A percentile compares a stretch with the other conserved stretches of the same genome.
These are phyloP conservation scores for Oasisia sp. DNA, from an alignment of 2,888 invertebrate genomes.

Conservation along the genomic window DNA sequence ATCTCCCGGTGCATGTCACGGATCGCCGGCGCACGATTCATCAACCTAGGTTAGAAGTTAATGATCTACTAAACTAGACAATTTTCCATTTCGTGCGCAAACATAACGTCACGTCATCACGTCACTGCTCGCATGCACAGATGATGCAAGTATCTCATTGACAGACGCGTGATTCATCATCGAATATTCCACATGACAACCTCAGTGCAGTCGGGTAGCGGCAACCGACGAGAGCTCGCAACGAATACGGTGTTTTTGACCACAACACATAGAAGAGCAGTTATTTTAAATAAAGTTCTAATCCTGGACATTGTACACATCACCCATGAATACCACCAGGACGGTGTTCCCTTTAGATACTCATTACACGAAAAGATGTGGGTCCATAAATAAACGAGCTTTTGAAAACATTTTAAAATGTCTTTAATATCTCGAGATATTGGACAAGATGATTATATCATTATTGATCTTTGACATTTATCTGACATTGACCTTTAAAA, in stretches of 20 bases:
- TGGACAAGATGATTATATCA: too few species aligned
- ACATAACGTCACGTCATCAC: background rate
- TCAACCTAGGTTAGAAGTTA: slow-evolving; percentile 1
- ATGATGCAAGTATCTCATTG: background rate
- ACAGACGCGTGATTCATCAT: background rate
- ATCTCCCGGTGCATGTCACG: background rate
- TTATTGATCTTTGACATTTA: too few species aligned
- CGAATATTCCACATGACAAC: background rate
- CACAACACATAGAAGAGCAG: background rate
- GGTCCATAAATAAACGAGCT: too few species aligned
- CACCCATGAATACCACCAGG: background rate
- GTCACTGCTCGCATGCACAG: background rate
- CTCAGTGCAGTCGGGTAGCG: background rate
- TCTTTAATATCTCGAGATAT: too few species aligned
- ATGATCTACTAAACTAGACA: background rate
- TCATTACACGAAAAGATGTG: too few species aligned
- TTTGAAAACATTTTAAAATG: too few species aligned
- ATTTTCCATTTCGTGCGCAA: background rate
- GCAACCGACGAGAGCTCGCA: background rate
- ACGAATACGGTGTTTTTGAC: background rate
- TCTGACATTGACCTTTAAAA: too few species aligned
- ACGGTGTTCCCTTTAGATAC: too few species aligned
- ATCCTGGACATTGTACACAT: background rate
- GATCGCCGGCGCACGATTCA: background rate
- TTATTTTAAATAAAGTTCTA: background rate